Evolutionary conservation across 2,113 vertebrate species (phyloP), one percentile per base, ranked within the genome.

Genomic region (Dromiciops gliroides): DNA sequence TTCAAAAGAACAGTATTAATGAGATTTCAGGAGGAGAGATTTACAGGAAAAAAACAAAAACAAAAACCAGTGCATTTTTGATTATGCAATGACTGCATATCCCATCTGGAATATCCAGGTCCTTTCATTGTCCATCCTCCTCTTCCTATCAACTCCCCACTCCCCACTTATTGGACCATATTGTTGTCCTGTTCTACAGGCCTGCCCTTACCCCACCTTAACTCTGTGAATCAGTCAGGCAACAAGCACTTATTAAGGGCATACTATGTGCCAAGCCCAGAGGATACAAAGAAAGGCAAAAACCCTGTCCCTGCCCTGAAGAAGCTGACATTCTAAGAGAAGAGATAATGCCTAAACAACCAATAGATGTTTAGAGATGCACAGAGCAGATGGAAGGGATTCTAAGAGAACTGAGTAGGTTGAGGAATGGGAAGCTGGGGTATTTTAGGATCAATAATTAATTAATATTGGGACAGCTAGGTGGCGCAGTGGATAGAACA

Each of bases 91-190:
- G 37, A 83, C 23, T 19, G 5, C n/a, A n/a, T 22, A 25, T 67
- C 53, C 48, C 26, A 56, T 26, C 92, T 92, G 60, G 5, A 48
- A 37, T 44, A 83, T 44, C 44, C 67, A 83, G 67, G 37, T 16
- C 67, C 67, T 75, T 44, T n/a, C 22, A 9, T 4, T 3, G 22
- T 44, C 26, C 9, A 31, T 7, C 50, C 25, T 90, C 60, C 24
- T 53, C 26, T n/a, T n/a, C n/a, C n/a, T n/a, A n/a, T n/a, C n/a
- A n/a, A n/a, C 90, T 93, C 11, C 47, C 94, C 49, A 49, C 67
- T 51, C 24, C 89, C 93, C 44, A 47, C 19, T 51, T 91, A 91
- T 94, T 95, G 56, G 95, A 51, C 92, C 93, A 67, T 67, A 93
- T 92, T 93, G 95, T 49, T 47, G 90, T 47, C 94, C 96, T 96